Base-by-base conservation (phyloP, 2,888 invertebrate genomes). In the Volucella bombylans region DNA sequence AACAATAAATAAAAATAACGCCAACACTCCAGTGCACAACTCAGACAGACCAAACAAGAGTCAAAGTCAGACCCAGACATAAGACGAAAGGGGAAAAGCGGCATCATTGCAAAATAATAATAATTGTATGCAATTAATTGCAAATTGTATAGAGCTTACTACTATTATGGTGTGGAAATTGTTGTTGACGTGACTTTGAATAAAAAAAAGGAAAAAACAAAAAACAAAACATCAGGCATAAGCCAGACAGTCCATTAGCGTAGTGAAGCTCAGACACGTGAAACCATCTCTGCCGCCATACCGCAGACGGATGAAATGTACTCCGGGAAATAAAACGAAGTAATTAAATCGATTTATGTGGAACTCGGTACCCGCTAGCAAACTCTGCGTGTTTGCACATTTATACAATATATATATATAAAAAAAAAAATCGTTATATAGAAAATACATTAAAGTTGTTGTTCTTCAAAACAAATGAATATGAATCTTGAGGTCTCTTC, bases 91-190 rank as follows among this genome's bases (percentile, higher is more conserved):
- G 67, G 67, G 64, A n/a, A 55, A 68, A 79, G 43, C 61, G 67
- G 78, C 82, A 82, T 79, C 82, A 82, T 64, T 79, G 72, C 57
- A 64, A 79, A 82, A 73, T 68, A 79, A 79, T 82, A 82, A 57
- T 82, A 72, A 82, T 82, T 78, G 68, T 78, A 82, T 82, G 82
- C 68, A 79, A 82, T 82, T 82, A 82, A 82, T 79, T 79, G 82
- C 79, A 73, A 82, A 82, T 73, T 78, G 82, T 82, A 52, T 82
- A 52, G 67, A 82, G 73, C 62, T 73, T 79, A 82, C 38, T 82
- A 69, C 82, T 79, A 79, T 82, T 82, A 79, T 82, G 68, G 79
- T 73, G 82, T 68, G 62, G 82, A 79, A 82, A 73, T 82, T 64
- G 68, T 68, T 77, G 77, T 79, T 82, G 82, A 82, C 79, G 82